These are phyloP conservation scores for Mythimna lalbum DNA, from an alignment of 2,888 invertebrate genomes.

Conservation along the genomic window DNA sequence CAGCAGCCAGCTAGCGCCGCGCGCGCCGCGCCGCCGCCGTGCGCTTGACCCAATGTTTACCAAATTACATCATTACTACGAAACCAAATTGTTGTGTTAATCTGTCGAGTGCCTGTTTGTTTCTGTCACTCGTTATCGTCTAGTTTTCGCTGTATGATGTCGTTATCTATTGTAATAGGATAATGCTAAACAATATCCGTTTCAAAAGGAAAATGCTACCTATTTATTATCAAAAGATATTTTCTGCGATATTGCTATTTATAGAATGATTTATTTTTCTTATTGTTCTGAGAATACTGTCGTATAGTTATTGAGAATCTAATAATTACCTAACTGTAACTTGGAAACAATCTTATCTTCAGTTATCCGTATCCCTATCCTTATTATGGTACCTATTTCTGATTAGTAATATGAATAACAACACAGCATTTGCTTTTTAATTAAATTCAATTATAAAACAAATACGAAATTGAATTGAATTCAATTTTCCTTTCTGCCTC, in stretches of 20 bases:
- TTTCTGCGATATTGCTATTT: constrained; percentile 28
- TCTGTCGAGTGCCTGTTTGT: not conserved
- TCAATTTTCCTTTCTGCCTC: not conserved
- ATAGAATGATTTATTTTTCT: constrained; percentile 18
- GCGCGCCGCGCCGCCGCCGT: constrained; percentile 11
- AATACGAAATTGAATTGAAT: not conserved
- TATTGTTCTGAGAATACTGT: constrained; percentile 32
- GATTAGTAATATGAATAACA: too few relatives aligned
- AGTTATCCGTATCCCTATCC: not conserved
- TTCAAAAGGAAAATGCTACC: constrained; percentile 38
- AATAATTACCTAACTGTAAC: not conserved
- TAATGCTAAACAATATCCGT: constrained; percentile 44
- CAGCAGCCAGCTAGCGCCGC: constrained; percentile 22
- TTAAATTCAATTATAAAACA: not conserved
- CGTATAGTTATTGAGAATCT: constrained; percentile 8
- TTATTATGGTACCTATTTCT: not conserved
- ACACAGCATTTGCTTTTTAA: too few relatives aligned
- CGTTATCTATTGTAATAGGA: constrained; percentile 20
- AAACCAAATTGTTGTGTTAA: constrained; percentile 22
- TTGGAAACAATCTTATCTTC: not conserved
- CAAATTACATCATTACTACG: constrained; percentile 35
- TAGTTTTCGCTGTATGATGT: constrained; percentile 21
- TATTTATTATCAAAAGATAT: constrained; percentile 32
- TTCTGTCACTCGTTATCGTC: constrained; percentile 18
- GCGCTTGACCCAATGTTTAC: constrained; percentile 45